Evolutionary conservation across 2,888 invertebrate genomes (phyloP).

Genomic region (Cotesia congregata): DNA sequence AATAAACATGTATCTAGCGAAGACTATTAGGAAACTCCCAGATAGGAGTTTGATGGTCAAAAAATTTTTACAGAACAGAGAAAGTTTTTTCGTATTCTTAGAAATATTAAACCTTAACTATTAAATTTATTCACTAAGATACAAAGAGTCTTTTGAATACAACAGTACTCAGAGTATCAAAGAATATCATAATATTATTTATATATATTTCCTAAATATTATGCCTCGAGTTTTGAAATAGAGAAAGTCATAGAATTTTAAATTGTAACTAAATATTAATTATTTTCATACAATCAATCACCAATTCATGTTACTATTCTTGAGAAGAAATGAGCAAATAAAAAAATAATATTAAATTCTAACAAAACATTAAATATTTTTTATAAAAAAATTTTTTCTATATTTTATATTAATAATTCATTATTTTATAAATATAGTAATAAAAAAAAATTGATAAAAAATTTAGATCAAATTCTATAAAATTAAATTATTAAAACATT

Average conservation of each 20-base stretch:
- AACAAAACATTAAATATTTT: no score
- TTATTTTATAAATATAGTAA: no score
- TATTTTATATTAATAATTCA: no score
- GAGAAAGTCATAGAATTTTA: not conserved
- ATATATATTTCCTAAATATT: not conserved
- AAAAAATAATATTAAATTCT: no score
- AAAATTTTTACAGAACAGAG: not conserved
- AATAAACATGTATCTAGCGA: not conserved
- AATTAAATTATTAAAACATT: no score
- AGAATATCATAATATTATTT: not conserved
- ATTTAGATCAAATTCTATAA: no score
- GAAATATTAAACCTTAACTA: not conserved
- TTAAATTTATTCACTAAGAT: not conserved
- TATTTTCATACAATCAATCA: constrained; percentile 23
- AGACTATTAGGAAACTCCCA: not conserved
- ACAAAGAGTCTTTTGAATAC: no score
- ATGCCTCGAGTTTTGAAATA: not conserved
- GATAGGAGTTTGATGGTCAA: not conserved
- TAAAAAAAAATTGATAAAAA: no score
- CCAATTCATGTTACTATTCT: not conserved
- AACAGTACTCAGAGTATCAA: no score
- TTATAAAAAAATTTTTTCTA: no score
- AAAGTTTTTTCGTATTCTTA: not conserved
- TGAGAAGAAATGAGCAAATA: no score
- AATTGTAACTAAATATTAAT: constrained; percentile 33